phyloP scores from a whole-genome alignment of 2,888 invertebrate species.

The Callimorpha dominula region DNA sequence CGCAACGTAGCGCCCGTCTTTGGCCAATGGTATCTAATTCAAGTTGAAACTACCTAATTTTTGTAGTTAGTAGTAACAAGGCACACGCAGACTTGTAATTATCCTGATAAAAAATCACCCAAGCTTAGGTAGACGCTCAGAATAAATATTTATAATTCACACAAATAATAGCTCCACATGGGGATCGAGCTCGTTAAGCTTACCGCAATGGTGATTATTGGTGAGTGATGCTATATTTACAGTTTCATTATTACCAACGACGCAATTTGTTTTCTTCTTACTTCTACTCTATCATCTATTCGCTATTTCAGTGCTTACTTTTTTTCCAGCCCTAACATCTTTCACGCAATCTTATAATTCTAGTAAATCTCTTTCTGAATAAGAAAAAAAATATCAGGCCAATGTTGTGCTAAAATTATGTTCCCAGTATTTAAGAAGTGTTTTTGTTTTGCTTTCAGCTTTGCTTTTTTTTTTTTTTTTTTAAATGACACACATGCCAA shows the following conservation, averaged over 20 bases:
- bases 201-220: no score
- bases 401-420: no score
- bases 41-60: background rate
- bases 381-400: no score
- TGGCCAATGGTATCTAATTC: background rate
- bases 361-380: background rate
- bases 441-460: no score
- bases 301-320: no score
- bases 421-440: no score
- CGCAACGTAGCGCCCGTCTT: background rate
- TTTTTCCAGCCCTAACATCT: no score
- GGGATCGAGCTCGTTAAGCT: no score
- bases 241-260: background rate
- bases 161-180: background rate
- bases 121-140: background rate
- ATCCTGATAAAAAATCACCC: background rate
- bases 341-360: no score
- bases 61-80: background rate
- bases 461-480: no score
- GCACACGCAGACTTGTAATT: background rate
- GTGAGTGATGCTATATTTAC: background rate
- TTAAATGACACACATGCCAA: no score
- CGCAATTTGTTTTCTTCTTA: background rate
- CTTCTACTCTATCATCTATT: no score
- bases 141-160: background rate